A percentile compares a stretch with the other conserved stretches of the same genome.
Evolutionary conservation across 2,888 invertebrate genomes (phyloP).

Genomic region (Muschampia staudingeri): DNA sequence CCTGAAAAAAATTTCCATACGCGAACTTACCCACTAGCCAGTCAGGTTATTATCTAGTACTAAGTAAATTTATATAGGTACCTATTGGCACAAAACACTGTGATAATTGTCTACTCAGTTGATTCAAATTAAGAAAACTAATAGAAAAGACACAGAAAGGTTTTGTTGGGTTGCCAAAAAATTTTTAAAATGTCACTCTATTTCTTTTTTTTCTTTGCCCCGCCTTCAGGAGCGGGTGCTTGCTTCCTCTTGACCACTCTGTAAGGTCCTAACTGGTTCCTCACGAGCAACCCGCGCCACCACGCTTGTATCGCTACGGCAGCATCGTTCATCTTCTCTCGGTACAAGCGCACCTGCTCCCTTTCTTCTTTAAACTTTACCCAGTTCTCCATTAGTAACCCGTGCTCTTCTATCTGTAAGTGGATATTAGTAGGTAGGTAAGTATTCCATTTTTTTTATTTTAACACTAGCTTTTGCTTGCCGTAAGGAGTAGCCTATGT

Average conservation of each 20-base stretch:
- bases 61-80: no score
- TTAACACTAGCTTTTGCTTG: no score
- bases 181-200: not conserved
- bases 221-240: conserved; percentile 36
- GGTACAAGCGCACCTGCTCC: conserved; percentile 74
- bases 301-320: conserved; percentile 82
- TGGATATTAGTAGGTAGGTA: not conserved
- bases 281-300: conserved; percentile 86
- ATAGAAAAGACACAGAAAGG: no score
- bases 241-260: conserved; percentile 70
- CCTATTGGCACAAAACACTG: no score
- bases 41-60: no score
- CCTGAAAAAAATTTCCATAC: no score
- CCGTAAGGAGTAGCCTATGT: no score
- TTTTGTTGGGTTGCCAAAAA: no score
- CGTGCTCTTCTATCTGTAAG: conserved; percentile 74
- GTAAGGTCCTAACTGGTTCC: conserved; percentile 80
- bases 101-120: no score
- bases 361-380: conserved; percentile 77
- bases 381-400: conserved; percentile 75
- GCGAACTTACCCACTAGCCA: no score
- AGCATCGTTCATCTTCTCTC: conserved; percentile 76
- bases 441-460: no score
- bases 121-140: no score
- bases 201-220: conserved; percentile 64